Conservation (phyloP, 2,888 invertebrate species). For the Agrochola circellaris region DNA sequence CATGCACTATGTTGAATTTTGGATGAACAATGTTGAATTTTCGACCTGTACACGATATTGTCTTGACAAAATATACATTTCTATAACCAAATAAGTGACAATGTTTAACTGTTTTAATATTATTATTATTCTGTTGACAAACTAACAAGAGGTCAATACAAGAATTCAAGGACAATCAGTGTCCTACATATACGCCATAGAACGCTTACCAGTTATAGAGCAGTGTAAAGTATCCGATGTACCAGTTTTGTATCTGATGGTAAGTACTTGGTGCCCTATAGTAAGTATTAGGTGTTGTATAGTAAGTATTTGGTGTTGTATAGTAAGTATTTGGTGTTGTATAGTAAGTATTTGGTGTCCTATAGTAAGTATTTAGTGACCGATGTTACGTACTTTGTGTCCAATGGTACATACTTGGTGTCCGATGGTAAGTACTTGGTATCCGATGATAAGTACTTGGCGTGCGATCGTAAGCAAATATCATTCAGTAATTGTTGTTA, state of each 20-base stretch:
- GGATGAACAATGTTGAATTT: slow-evolving; percentile 10
- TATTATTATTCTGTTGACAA: too few relatives aligned
- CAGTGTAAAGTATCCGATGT: too few relatives aligned
- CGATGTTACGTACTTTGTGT: background rate
- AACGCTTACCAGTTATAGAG: too few relatives aligned
- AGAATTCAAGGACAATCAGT: too few relatives aligned
- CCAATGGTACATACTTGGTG: background rate
- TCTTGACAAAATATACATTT: background rate
- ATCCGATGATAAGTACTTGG: background rate
- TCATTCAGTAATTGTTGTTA: too few relatives aligned
- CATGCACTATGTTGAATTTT: background rate
- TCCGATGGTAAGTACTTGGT: background rate
- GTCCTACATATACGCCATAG: too few relatives aligned
- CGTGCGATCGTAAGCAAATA: too few relatives aligned
- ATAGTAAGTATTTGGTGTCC: background rate
- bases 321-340: too few relatives aligned
- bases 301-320: background rate
- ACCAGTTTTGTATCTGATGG: too few relatives aligned
- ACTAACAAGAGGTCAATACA: too few relatives aligned
- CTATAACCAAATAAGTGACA: background rate
- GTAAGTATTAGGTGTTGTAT: too few relatives aligned
- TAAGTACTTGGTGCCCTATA: background rate
- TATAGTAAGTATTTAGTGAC: too few relatives aligned
- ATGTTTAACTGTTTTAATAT: background rate
- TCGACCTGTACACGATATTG: background rate